Conservation (phyloP, 2,888 invertebrate species). For the Galerucella nymphaeae region DNA sequence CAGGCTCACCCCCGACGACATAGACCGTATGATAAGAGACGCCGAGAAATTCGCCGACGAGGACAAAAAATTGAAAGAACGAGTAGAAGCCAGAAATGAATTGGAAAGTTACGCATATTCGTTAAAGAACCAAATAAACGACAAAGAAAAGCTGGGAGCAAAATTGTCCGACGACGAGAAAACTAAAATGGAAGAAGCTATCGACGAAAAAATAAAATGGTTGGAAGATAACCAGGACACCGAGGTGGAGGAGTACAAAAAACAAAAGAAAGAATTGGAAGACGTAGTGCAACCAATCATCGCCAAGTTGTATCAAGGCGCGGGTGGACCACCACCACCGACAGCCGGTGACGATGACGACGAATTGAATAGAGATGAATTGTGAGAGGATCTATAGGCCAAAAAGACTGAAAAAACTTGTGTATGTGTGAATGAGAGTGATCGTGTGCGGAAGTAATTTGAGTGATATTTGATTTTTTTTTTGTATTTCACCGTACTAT, state of each 20-base stretch:
- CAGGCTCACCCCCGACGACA: conserved; percentile 94
- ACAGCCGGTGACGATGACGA: conserved; percentile 76
- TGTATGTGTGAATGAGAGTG: conserved; percentile 23
- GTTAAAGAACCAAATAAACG: conserved; percentile 94
- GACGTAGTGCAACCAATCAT: conserved; percentile 97
- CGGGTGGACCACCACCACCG: conserved; percentile 81
- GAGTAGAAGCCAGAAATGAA: conserved; percentile 96
- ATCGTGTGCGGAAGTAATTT: conserved; percentile 15
- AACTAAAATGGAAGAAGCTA: conserved; percentile 93
- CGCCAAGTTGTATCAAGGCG: conserved; percentile 92
- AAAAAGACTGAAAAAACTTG: conserved; percentile 39
- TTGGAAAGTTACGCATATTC: conserved; percentile 98
- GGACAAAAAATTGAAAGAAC: conserved; percentile 95
- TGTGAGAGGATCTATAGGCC: conserved; percentile 66
- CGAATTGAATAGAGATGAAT: conserved; percentile 83
- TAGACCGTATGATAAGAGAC: conserved; percentile 99
- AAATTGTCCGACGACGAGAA: conserved; percentile 92
- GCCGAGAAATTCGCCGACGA: conserved; percentile 99
- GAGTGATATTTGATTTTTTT: conserved; percentile 24
- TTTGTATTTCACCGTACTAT: conserved; percentile 18
- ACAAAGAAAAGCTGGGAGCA: conserved; percentile 80
- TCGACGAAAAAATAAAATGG: conserved; percentile 98
- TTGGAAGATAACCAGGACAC: conserved; percentile 95
- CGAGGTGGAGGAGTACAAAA: conserved; percentile 86
- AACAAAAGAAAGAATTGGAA: conserved; percentile 95